A percentile compares a stretch with the other conserved stretches of the same genome.
These are phyloP conservation scores for Emys orbicularis DNA, from an alignment of 2,797 vertebrate genomes.

Conservation along the genomic window DNA sequence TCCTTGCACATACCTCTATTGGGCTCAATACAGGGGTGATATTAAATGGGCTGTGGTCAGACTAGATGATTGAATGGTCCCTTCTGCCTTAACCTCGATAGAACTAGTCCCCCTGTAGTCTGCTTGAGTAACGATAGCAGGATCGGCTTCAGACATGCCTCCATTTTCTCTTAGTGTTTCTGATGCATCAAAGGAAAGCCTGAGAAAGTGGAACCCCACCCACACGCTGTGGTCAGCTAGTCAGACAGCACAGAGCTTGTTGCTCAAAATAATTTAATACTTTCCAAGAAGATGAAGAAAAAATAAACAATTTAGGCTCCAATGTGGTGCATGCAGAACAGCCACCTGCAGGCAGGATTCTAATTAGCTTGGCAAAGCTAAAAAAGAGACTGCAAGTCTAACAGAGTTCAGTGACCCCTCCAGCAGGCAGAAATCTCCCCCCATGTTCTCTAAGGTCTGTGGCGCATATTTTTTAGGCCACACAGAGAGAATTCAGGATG, in stretches of 20 bases:
- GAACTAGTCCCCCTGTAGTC: not conserved
- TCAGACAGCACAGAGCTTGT: not conserved
- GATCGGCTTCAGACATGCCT: rapidly evolving
- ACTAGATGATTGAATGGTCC: not conserved
- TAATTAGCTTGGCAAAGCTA: not conserved
- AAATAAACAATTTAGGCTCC: not conserved
- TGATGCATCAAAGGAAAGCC: not conserved
- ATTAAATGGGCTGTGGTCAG: not conserved
- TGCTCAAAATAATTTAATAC: not conserved
- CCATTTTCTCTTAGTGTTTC: not conserved
- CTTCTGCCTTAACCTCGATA: not conserved
- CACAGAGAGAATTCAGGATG: not conserved
- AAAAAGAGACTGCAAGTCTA: not conserved
- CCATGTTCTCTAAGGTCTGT: not conserved
- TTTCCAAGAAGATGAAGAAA: not conserved
- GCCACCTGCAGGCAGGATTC: not conserved
- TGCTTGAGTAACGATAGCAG: not conserved
- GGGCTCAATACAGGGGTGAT: not conserved
- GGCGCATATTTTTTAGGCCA: not conserved
- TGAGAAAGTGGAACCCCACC: not conserved
- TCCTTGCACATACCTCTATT: not conserved
- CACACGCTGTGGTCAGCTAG: not conserved
- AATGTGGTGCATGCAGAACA: not conserved
- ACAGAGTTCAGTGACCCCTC: not conserved
- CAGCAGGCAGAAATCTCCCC: not conserved